Conservation (phyloP, 2,888 invertebrate genomes). For the Corbicula japonica region DNA sequence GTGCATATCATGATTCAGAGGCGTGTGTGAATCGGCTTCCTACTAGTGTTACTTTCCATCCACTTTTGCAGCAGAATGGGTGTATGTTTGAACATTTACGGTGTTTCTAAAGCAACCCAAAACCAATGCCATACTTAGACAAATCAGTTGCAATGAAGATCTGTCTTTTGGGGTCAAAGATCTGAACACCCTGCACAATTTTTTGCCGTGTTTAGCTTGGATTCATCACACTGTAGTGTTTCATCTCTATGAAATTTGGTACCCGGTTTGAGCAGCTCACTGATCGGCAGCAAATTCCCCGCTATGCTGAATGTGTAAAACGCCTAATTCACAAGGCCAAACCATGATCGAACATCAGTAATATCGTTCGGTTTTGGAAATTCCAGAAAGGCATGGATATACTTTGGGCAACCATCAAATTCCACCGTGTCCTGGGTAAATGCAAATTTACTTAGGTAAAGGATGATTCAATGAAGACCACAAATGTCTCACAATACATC, state of each 20-base stretch:
- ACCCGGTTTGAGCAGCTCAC: conserved; percentile 66
- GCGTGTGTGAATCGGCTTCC: too few species aligned
- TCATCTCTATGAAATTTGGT: conserved; percentile 53
- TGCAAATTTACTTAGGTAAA: conserved; percentile 67
- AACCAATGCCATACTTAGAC: conserved; percentile 64
- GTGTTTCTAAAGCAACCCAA: conserved; percentile 56
- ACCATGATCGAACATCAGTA: conserved; percentile 69
- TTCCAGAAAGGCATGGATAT: conserved; percentile 55
- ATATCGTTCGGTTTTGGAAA: conserved; percentile 67
- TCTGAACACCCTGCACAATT: conserved; percentile 67
- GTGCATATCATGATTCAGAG: too few species aligned
- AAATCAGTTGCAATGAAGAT: conserved; percentile 75
- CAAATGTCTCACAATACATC: conserved; percentile 62
- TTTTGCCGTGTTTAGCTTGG: conserved; percentile 51
- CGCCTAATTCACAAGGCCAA: conserved; percentile 70
- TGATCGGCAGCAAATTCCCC: conserved; percentile 36
- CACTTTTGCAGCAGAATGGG: too few species aligned
- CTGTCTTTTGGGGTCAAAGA: conserved; percentile 67
- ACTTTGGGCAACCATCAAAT: conserved; percentile 68
- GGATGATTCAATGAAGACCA: conserved; percentile 64
- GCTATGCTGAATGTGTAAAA: conserved; percentile 69
- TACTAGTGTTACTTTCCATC: too few species aligned
- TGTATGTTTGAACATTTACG: too few species aligned
- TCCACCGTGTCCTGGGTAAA: conserved; percentile 64
- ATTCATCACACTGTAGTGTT: conserved; percentile 40